Evolutionary conservation across 1,140 invertebrate species (phyloP).

Genomic region (Charaxes varanes): DNA sequence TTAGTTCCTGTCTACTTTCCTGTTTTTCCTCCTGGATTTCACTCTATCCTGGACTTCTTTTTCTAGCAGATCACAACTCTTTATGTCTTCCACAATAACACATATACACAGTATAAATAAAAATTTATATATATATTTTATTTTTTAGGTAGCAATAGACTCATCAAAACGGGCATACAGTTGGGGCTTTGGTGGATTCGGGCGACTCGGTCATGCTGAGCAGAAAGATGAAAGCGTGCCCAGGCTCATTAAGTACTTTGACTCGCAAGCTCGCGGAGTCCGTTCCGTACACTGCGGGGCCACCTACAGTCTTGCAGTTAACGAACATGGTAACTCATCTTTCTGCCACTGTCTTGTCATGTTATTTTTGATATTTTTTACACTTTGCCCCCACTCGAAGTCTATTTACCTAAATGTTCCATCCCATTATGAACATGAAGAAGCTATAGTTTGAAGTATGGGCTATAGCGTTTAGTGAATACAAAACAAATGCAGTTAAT

Average conservation of each 20-base stretch:
- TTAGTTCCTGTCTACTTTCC: too few relatives aligned
- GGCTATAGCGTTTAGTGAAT: too few relatives aligned
- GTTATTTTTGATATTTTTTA: constrained; percentile 6
- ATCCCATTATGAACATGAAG: too few relatives aligned
- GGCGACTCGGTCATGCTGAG: constrained; percentile 92
- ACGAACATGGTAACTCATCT: constrained; percentile 84
- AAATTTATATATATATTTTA: constrained; percentile 6
- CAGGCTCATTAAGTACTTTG: constrained; percentile 91
- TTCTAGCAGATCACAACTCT: too few relatives aligned
- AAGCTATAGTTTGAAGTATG: too few relatives aligned
- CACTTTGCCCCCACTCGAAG: too few relatives aligned
- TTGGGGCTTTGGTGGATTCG: constrained; percentile 96
- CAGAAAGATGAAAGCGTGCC: constrained; percentile 94
- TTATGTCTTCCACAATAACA: too few relatives aligned
- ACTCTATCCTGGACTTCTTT: too few relatives aligned
- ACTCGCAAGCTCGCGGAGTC: constrained; percentile 87
- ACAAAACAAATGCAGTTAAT: too few relatives aligned
- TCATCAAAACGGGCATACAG: constrained; percentile 90
- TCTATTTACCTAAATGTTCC: too few relatives aligned
- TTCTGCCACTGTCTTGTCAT: constrained; percentile 2
- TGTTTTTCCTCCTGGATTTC: too few relatives aligned
- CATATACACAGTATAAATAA: too few relatives aligned
- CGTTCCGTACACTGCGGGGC: constrained; percentile 87
- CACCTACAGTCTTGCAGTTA: constrained; percentile 89
- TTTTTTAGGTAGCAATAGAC: constrained; percentile 85